Base-by-base conservation (phyloP, 92 coral and sea anemone genomes). In the Heliopora coerulea region DNA sequence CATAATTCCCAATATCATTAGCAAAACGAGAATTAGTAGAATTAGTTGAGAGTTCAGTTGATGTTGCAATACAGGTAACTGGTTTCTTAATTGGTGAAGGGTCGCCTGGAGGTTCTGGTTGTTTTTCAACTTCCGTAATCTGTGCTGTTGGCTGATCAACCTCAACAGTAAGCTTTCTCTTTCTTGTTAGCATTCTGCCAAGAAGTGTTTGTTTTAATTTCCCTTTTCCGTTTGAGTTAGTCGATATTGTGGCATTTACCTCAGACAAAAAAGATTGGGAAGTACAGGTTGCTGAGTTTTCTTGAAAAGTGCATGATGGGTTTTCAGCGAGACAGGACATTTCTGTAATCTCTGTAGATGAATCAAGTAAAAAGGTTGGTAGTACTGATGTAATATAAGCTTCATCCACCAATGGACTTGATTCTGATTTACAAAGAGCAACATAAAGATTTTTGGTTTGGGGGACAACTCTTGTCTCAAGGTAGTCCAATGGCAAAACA, bases 371-470 rank as follows among this genome's bases (percentile, higher is more conserved):
- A 19, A 52, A 25, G 26, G 74, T n/a, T n/a, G n/a, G n/a, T n/a
- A n/a, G n/a, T n/a, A n/a, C n/a, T n/a, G n/a, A n/a, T n/a, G 64
- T 21, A 17, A 40, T 27, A 63, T 30, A 32, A 26, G 74, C 61
- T 29, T 65, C 59, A 75, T 41, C 29, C 21, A 44, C 21, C 42
- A 40, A 29, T 14, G 29, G 34, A 61, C 59, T 58, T 13, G 24
- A 31, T 35, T 42, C 33, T 26, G 8, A 26, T 35, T 64, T 52
- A 50, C 74, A 78, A 52, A 78, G 74, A 44, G 49, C 62, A n/a
- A 78, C 64, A 78, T 62, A 78, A 46, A 63, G 82, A 31, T 78
- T 78, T 59, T 78, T 78, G 20, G 59, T 50, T 26, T 56, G 27
- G 20, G 74, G 65, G 10, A 63, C 52, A 63, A 48, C 60, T 50